Conservation (phyloP, 2,797 vertebrate genomes). For the Pampus argenteus region DNA sequence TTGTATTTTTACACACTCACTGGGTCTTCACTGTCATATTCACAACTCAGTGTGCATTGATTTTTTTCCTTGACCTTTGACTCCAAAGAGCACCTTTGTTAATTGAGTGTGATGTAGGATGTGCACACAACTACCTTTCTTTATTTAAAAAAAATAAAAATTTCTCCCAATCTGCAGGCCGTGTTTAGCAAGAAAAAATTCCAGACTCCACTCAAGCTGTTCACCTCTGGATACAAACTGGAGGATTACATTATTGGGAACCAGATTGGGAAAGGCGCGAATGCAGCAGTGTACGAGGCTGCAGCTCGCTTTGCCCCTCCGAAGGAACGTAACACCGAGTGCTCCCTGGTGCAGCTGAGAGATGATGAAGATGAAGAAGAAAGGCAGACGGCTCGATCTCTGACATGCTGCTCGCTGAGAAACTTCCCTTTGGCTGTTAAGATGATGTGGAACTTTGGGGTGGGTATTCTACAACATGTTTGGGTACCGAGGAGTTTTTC, state of each 20-base stretch:
- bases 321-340: constrained; percentile 21
- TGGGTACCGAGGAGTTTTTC: not conserved
- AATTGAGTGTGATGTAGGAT: not conserved
- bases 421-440: constrained; percentile 92
- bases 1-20: too few relatives aligned
- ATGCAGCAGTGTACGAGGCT: constrained; percentile 91
- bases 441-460: constrained; percentile 98
- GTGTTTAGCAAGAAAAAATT: constrained; percentile 87
- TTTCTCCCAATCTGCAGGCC: constrained; percentile 75
- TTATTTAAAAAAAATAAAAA: not conserved
- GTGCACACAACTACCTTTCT: not conserved
- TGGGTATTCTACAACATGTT: constrained; percentile 66
- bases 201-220: constrained; percentile 78
- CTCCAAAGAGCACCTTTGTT: not conserved
- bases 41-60: too few relatives aligned
- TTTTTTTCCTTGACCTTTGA: not conserved
- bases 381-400: constrained; percentile 4
- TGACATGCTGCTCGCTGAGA: constrained; percentile 64
- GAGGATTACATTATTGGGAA: constrained; percentile 93
- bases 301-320: constrained; percentile 70
- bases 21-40: not conserved
- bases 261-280: constrained; percentile 93
- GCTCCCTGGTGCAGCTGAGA: constrained; percentile 63
- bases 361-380: constrained; percentile 62
- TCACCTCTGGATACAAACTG: constrained; percentile 87